Base-by-base conservation (phyloP, 2,888 invertebrate species). In the Tipula unca region DNA sequence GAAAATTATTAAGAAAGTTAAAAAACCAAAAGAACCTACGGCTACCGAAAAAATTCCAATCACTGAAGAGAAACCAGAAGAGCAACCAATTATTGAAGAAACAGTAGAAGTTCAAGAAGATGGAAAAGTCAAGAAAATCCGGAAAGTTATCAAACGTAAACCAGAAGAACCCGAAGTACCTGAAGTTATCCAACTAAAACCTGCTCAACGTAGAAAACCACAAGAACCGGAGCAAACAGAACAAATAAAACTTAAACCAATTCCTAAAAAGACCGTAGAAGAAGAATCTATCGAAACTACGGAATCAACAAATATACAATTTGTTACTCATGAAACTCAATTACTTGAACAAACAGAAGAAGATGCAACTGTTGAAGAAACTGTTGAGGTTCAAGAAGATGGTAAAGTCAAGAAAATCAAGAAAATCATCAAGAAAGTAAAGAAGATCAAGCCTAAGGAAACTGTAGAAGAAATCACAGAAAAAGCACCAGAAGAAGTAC, bases 281-380 rank as follows among this genome's bases (percentile, higher is more conserved):
- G 32, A 29, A 0, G 83, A 69, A 13, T 89, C 90, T 0, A 88
- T 89, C 0, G 90, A 91, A 86, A 91, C 69, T 69, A 69, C 8
- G 0, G 25, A 91, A 87, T 87, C 89, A 2, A 89, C 88, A 0
- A 87, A 10, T 69, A 10, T 69, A 10, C 25, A 69, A 25, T 69
- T 69, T 69, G 8, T 69, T 69, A 3, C 69, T 10, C 69, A 69
- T 25, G 69, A 69, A 69, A 25, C 69, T 20, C 69, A 69, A 25
- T 69, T 69, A 10, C 25, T 69, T 2, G 69, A 69, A 69, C 88
- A 88, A 85, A 88, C 88, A 86, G 87, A 88, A 86, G 89, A 86
- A 85, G 35, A 69, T 10, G 17, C 83, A 32, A 83, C 29, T 6
- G 17, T 35, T 17, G 83, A 83, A 14, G 83, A 83, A 32, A 83